These are phyloP conservation scores for Drosophila siamana DNA, from an alignment of 2,888 invertebrate genomes.

Conservation along the genomic window DNA sequence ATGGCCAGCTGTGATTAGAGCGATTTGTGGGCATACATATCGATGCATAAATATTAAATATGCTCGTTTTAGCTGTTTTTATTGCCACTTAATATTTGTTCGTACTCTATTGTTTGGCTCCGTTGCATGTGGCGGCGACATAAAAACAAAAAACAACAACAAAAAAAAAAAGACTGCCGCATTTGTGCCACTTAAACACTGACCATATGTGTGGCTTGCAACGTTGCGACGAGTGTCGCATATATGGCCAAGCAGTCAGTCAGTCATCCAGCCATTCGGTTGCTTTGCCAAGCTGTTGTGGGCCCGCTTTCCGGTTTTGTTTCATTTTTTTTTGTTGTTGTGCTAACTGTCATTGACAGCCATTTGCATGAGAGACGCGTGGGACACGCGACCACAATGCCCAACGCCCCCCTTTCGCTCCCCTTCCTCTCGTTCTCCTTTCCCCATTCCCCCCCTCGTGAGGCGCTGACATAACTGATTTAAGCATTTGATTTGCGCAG, in stretches of 20 bases:
- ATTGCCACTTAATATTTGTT: constrained; percentile 12
- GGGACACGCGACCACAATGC: constrained; percentile 44
- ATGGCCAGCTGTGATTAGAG: background rate
- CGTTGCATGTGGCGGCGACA: constrained; percentile 58
- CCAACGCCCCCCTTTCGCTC: background rate
- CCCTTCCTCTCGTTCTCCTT: too few species aligned
- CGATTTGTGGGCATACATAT: constrained; percentile 1
- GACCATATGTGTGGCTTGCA: constrained; percentile 56
- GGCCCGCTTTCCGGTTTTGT: constrained; percentile 48
- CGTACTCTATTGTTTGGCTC: constrained; percentile 17
- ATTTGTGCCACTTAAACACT: constrained; percentile 56
- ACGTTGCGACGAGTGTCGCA: background rate
- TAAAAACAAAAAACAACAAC: constrained; percentile 39
- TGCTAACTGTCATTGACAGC: constrained; percentile 10
- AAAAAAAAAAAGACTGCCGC: constrained; percentile 35
- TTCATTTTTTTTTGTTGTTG: background rate
- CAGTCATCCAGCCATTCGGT: constrained; percentile 33
- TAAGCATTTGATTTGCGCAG: constrained; percentile 20
- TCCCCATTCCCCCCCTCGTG: background rate
- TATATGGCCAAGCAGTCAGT: constrained; percentile 30
- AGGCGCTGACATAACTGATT: constrained; percentile 48
- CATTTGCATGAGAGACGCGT: constrained; percentile 49
- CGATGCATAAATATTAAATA: background rate
- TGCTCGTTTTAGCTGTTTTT: constrained; percentile 2
- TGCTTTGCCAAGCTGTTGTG: constrained; percentile 23